phyloP scores from a whole-genome alignment of 2,888 invertebrate species.

The Melinaea marsaeus region DNA sequence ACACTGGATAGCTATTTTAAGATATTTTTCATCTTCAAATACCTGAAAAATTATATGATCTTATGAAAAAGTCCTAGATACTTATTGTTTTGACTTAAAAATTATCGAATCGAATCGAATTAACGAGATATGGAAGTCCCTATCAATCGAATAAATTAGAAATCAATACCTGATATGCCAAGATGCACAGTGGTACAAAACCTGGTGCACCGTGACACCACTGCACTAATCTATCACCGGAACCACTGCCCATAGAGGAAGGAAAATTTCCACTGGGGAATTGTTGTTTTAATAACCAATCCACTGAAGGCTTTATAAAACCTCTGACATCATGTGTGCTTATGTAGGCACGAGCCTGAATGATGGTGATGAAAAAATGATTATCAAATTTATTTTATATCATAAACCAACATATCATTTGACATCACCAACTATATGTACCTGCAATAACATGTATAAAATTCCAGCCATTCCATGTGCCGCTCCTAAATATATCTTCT shows the following conservation, averaged over 20 bases:
- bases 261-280: conserved; percentile 85
- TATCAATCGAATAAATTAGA: not conserved
- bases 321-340: conserved; percentile 75
- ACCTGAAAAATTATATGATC: conserved; percentile 65
- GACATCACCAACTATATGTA: conserved; percentile 44
- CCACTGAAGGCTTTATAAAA: conserved; percentile 80
- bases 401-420: conserved; percentile 5
- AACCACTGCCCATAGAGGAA: conserved; percentile 83
- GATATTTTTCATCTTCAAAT: conserved; percentile 82
- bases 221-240: conserved; percentile 87
- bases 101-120: too few relatives aligned
- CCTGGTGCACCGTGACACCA: conserved; percentile 98
- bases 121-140: not conserved
- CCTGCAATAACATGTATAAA: conserved; percentile 88
- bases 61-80: too few relatives aligned
- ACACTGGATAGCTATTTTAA: conserved; percentile 82
- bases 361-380: not conserved
- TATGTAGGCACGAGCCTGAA: conserved; percentile 76
- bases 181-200: conserved; percentile 83
- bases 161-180: conserved; percentile 80
- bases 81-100: too few relatives aligned
- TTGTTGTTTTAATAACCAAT: conserved; percentile 78
- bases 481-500: conserved; percentile 90
- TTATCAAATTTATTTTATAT: conserved; percentile 8
- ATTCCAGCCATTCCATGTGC: conserved; percentile 95